Base-by-base conservation (phyloP, 2,888 invertebrate species). In the Drosophila fungiperda region DNA sequence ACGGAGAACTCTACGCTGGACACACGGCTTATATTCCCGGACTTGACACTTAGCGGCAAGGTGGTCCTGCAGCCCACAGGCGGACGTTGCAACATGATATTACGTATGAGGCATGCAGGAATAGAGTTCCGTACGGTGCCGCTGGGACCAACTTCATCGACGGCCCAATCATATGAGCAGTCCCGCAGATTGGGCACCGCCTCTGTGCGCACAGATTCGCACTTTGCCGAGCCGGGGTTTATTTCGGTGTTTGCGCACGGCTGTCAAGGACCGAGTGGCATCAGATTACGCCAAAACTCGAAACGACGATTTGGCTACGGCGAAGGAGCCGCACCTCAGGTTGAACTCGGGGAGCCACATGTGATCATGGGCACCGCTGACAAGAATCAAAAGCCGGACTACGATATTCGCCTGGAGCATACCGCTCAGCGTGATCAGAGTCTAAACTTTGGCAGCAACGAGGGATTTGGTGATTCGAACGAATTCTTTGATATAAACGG, bases 231-330 rank as follows among this genome's bases (percentile, higher is more conserved):
- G 83, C 97, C 97, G 0, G 96, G 97, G 17, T 97, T 97, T 84
- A 96, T 97, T 40, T 97, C 97, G 52, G 97, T 97, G 0, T 97
- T 97, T 87, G 97, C 97, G 0, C 97, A 97, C 78, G 97, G 97
- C 0, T 97, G 97, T 87, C 96, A 96, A 85, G 95, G 91, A 61
- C 91, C 91, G 5, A 87, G 82, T 35, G 92, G 92, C 15, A 91
- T 91, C 12, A 87, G 91, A 40, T 73, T 92, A 32, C 88, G 93
- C 0, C 91, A 92, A 72, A 93, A 92, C 59, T 93, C 92, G 0
- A 93, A 93, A 62, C 87, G 93, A 0, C 87, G 92, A 3, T 92
- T 89, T 57, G 83, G 89, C 2, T 91, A 90, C 54, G 83, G 76
- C 4, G 78, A 83, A 29, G 76, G 80, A 1, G 38, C 68, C 7